Conservation (phyloP, 2,797 vertebrate species). For the Denticeps clupeoides region DNA sequence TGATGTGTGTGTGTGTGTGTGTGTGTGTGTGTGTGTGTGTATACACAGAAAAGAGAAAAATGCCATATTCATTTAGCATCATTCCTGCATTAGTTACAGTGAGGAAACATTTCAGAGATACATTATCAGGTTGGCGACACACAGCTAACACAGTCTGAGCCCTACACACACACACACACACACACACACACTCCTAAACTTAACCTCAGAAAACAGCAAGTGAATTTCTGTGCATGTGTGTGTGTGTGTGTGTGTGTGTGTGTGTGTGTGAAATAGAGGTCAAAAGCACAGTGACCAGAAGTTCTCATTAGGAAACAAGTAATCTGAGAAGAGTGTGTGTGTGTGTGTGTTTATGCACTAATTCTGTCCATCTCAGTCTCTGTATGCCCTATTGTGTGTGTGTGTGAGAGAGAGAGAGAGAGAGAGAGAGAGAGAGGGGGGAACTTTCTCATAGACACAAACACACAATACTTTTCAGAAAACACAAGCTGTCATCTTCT, state of each 20-base stretch:
- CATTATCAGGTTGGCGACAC: no score
- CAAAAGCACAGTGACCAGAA: no score
- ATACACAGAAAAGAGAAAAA: not conserved
- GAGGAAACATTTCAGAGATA: no score
- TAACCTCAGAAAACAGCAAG: not conserved
- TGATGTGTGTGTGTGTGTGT: not conserved
- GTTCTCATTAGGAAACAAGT: no score
- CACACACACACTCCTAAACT: not conserved
- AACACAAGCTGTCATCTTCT: no score
- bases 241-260: not conserved
- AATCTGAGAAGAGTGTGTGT: no score
- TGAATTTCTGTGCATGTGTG: not conserved
- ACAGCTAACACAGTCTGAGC: not conserved
- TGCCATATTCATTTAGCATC: no score
- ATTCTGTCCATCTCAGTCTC: not conserved
- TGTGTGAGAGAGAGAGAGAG: not conserved
- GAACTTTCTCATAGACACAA: no score
- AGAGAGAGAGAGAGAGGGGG: conserved; percentile 1
- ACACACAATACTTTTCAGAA: no score
- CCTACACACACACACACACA: not conserved
- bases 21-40: not conserved
- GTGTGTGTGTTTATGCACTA: not conserved
- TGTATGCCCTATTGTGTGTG: not conserved
- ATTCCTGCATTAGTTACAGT: no score
- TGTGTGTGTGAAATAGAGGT: not conserved